Percentiles rank a stretch among this genome's conserved stretches.
Conservation (phyloP, 2,888 invertebrate species). For the Lasius fuliginosus region DNA sequence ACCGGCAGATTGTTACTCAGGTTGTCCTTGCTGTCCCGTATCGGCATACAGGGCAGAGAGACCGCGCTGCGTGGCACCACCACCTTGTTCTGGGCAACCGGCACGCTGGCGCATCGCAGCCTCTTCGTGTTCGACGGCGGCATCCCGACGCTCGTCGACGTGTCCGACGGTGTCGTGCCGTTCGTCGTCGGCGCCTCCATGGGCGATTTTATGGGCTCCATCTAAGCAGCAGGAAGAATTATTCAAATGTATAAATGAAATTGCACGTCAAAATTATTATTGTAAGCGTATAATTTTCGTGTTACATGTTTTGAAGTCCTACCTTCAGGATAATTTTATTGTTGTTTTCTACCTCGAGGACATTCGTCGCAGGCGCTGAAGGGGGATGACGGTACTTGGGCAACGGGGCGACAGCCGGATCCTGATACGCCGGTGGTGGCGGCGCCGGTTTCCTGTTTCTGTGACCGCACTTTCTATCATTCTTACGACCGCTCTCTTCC, state of each 20-base stretch:
- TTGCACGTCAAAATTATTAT: background rate
- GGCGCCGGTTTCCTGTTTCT: conserved; percentile 76
- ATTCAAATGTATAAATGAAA: background rate
- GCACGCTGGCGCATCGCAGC: conserved; percentile 84
- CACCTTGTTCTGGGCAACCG: conserved; percentile 83
- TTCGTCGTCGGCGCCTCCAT: conserved; percentile 70
- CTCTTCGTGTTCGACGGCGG: conserved; percentile 79
- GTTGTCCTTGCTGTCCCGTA: conserved; percentile 83
- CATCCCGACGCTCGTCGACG: conserved; percentile 51
- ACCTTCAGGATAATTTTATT: conserved; percentile 79
- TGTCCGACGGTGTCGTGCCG: conserved; percentile 71
- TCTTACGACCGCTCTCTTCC: conserved; percentile 62
- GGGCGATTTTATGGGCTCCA: conserved; percentile 77
- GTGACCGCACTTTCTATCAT: conserved; percentile 73
- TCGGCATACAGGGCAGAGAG: conserved; percentile 85
- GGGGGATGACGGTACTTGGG: conserved; percentile 73
- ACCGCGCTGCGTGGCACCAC: conserved; percentile 84
- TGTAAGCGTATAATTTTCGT: background rate
- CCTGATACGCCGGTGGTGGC: conserved; percentile 77
- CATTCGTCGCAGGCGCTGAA: conserved; percentile 69
- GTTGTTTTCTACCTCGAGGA: conserved; percentile 81
- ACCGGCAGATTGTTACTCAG: conserved; percentile 79
- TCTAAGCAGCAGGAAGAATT: conserved; percentile 33
- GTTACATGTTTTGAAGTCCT: conserved; percentile 3
- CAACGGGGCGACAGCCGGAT: conserved; percentile 72